phyloP scores from a whole-genome alignment of 1,140 invertebrate species.

The Leucophenga varia region DNA sequence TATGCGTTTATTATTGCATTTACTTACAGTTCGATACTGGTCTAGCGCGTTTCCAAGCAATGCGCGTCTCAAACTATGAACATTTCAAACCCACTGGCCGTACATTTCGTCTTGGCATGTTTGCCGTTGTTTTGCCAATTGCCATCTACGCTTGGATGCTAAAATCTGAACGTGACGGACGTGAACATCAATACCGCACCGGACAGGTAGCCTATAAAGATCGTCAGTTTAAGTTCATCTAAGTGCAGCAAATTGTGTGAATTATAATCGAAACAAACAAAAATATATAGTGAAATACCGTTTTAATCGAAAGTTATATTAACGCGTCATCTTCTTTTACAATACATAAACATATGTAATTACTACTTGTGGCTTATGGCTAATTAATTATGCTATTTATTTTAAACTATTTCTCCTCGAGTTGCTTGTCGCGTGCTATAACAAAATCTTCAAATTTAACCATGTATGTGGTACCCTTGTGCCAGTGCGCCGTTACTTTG shows the following conservation, averaged over 20 bases:
- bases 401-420: conserved; percentile 77
- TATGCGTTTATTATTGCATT: conserved; percentile 22
- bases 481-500: conserved; percentile 97
- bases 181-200: conserved; percentile 63
- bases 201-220: conserved; percentile 75
- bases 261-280: too few species aligned
- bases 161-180: conserved; percentile 58
- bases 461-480: conserved; percentile 99
- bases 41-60: conserved; percentile 69
- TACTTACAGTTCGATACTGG: conserved; percentile 72
- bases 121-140: conserved; percentile 63
- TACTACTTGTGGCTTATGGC: too few species aligned
- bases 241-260: too few species aligned
- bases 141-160: conserved; percentile 59
- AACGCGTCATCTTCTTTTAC: too few species aligned
- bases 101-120: conserved; percentile 60
- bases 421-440: conserved; percentile 86
- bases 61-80: conserved; percentile 66
- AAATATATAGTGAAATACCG: too few species aligned
- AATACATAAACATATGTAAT: too few species aligned
- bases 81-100: conserved; percentile 68
- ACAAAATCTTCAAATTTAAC: conserved; percentile 97
- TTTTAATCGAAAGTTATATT: too few species aligned
- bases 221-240: conserved; percentile 64
- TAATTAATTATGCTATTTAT: not conserved